Evolutionary conservation across 1,140 invertebrate genomes (phyloP), one percentile per base, ranked within the genome.

Genomic region (Protaetia brevitarsis): DNA sequence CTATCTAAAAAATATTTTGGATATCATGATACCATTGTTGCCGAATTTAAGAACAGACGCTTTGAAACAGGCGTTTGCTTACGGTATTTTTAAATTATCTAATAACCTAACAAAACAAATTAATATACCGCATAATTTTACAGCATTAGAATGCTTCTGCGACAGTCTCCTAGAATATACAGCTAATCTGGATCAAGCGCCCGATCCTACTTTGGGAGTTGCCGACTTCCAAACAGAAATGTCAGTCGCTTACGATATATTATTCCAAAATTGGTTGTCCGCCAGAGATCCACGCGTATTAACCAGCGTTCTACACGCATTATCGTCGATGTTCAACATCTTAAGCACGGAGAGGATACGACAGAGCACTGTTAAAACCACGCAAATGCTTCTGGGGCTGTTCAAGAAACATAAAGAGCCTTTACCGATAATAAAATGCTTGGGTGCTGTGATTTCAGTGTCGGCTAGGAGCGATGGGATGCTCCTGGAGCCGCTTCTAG

Each of bases 151-250:
- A 7, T 88, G 88, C 74, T 93, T 95, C 77, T 87, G 90, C 70
- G 92, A 94, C 72, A 91, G 93, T 0, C 85, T 96, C 28, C 81
- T 89, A n/a, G 93, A 96, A 75, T 93, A 94, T 77, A 82, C 89
- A 66, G 87, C 85, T 27, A 89, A 88, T 74, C 78, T 82, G 56
- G 83, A 88, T 28, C 82, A 85, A 70, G 81, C 83, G 0, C 82
- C 84, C 8, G 89, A 90, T 76, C 82, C 85, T 63, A 85, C 86
- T 71, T 88, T 93, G 13, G 84, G 82, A 28, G 88, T 86, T 74
- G 86, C 90, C 51, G 85, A 85, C 68, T 92, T 89, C 79, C 82
- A 85, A 63, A 85, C 86, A n/a, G 92, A 95, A 81, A 87, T 95
- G 65, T 86, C 86, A 19, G 84, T 87, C 64, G 88, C 90, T 58